Conservation (phyloP, 2,888 invertebrate genomes). For the Neuroscelio doddi region DNA sequence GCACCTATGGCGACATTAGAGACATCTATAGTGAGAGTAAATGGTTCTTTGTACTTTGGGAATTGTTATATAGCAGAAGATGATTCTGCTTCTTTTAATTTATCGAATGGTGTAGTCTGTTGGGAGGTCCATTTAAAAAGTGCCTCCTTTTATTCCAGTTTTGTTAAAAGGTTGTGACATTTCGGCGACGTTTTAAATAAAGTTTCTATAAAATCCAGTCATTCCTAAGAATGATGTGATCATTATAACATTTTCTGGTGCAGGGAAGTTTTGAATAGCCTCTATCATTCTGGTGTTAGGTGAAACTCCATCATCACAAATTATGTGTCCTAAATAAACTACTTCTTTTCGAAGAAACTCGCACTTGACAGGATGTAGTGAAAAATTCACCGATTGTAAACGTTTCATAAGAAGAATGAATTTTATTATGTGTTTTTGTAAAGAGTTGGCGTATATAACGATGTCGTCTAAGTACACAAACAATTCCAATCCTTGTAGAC, state of each 20-base stretch:
- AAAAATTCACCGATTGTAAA: conserved; percentile 36
- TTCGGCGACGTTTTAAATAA: conserved; percentile 4
- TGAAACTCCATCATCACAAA: conserved; percentile 31
- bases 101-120: conserved; percentile 7
- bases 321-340: conserved; percentile 46
- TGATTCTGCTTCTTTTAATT: conserved; percentile 27
- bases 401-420: conserved; percentile 30
- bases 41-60: too few relatives aligned
- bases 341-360: conserved; percentile 33
- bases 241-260: conserved; percentile 15
- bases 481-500: conserved; percentile 44
- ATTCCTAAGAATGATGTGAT: conserved; percentile 13
- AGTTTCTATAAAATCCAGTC: conserved; percentile 11
- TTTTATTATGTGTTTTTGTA: conserved; percentile 36
- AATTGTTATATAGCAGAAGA: too few relatives aligned
- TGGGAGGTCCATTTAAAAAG: too few relatives aligned
- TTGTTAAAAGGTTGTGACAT: conserved; percentile 11
- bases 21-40: conserved; percentile 42
- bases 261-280: conserved; percentile 30
- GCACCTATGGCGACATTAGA: conserved; percentile 30
- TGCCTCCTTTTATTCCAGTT: not conserved
- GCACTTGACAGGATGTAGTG: conserved; percentile 49
- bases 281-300: conserved; percentile 35
- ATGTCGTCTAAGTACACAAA: conserved; percentile 49
- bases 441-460: conserved; percentile 32